These are phyloP conservation scores for Pleuronectes platessa DNA, from an alignment of 2,113 vertebrate genomes.

Conservation along the genomic window DNA sequence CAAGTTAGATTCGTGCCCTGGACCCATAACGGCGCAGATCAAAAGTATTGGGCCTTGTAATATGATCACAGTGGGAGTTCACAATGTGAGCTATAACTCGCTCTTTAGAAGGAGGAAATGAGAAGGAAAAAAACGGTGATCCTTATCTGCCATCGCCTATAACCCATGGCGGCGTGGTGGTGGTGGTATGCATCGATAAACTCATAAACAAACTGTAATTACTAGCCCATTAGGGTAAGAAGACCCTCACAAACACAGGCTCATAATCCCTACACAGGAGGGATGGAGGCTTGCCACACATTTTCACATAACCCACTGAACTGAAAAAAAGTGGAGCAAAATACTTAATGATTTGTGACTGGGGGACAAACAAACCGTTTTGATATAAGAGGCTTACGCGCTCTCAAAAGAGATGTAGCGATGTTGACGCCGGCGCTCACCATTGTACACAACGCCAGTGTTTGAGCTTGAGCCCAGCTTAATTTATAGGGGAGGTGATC, in stretches of 20 bases:
- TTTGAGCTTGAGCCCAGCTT: slow-evolving; percentile 61
- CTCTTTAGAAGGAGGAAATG: slow-evolving; percentile 40
- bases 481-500: slow-evolving; percentile 68
- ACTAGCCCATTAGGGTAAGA: slow-evolving; percentile 80
- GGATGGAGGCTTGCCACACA: slow-evolving; percentile 72
- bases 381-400: slow-evolving; percentile 77
- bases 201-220: slow-evolving; percentile 83
- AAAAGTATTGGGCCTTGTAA: slow-evolving; percentile 75
- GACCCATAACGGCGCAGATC: slow-evolving; percentile 66
- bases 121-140: slow-evolving; percentile 60
- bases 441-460: slow-evolving; percentile 39
- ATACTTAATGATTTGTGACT: slow-evolving; percentile 80
- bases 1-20: slow-evolving; percentile 62
- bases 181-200: slow-evolving; percentile 79
- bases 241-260: slow-evolving; percentile 75
- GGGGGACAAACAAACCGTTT: slow-evolving; percentile 75
- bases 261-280: slow-evolving; percentile 80
- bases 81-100: slow-evolving; percentile 65
- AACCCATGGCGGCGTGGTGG: slow-evolving; percentile 74
- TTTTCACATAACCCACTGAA: slow-evolving; percentile 76
- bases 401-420: slow-evolving; percentile 69
- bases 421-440: slow-evolving; percentile 50
- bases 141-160: slow-evolving; percentile 76
- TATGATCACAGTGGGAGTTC: slow-evolving; percentile 76
- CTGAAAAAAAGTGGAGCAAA: slow-evolving; percentile 69